These are phyloP conservation scores for Siniperca obscura DNA, from an alignment of 2,797 vertebrate species.

Conservation along the genomic window DNA sequence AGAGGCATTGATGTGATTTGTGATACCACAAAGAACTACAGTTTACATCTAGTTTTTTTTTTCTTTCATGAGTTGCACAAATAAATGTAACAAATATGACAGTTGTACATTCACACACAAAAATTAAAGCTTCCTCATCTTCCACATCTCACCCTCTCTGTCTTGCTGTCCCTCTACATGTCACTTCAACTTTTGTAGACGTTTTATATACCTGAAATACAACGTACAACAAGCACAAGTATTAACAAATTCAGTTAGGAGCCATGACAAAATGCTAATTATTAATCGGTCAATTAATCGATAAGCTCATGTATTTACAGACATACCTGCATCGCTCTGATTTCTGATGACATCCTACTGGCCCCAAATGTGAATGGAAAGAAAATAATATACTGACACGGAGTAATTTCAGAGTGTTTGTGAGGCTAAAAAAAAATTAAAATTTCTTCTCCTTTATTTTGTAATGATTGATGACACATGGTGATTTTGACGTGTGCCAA, in stretches of 20 bases:
- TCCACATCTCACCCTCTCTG: neutral
- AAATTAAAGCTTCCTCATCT: neutral
- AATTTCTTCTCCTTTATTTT: neutral
- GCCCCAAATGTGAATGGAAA: no score
- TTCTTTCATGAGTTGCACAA: neutral
- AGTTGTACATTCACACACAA: neutral
- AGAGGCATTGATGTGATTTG: slow-evolving; percentile 27
- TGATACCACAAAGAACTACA: neutral
- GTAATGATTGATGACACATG: neutral
- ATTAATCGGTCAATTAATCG: neutral
- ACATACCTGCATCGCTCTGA: neutral
- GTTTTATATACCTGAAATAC: neutral
- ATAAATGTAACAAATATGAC: neutral
- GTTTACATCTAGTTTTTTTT: neutral
- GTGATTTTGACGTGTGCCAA: neutral
- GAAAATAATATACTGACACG: neutral
- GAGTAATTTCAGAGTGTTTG: neutral
- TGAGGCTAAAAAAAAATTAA: neutral
- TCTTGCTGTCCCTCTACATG: neutral
- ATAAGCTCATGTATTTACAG: neutral
- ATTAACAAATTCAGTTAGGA: neutral
- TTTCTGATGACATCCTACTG: no score
- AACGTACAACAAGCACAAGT: neutral
- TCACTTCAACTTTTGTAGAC: neutral
- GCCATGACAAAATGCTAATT: neutral